These are phyloP conservation scores for Lepisosteus oculatus DNA, from an alignment of 2,113 vertebrate genomes.

Conservation along the genomic window DNA sequence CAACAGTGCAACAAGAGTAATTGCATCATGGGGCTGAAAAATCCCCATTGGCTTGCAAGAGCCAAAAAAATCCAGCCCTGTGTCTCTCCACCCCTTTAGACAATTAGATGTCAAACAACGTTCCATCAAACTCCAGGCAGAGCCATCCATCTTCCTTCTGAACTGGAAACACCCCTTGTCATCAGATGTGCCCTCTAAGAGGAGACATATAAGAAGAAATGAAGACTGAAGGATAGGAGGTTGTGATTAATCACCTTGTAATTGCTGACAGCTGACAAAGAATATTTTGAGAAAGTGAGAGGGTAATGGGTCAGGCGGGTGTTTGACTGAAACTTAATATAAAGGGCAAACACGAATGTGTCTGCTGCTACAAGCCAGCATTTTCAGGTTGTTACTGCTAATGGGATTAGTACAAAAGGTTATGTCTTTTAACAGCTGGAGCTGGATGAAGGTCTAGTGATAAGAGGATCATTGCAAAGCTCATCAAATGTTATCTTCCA, in stretches of 20 bases:
- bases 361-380: constrained; percentile 51
- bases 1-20: too few species aligned
- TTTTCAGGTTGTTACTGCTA: constrained; percentile 64
- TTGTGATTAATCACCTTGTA: too few species aligned
- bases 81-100: constrained; percentile 33
- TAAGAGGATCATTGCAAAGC: constrained; percentile 67
- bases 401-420: constrained; percentile 71
- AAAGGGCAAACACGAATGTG: constrained; percentile 28
- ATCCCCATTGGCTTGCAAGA: constrained; percentile 10
- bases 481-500: constrained; percentile 44
- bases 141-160: constrained; percentile 60
- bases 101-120: constrained; percentile 56
- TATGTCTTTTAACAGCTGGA: constrained; percentile 65
- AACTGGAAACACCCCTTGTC: constrained; percentile 44
- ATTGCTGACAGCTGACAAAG: too few species aligned
- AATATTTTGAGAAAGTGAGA: too few species aligned
- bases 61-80: constrained; percentile 18
- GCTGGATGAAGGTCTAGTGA: constrained; percentile 60
- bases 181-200: constrained; percentile 51
- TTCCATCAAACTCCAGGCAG: constrained; percentile 51
- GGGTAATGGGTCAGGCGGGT: background rate
- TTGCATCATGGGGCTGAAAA: too few species aligned
- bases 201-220: constrained; percentile 49
- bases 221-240: background rate
- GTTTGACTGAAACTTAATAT: constrained; percentile 17